phyloP scores from a whole-genome alignment of 2,888 invertebrate species.

The Neoitamus cyanurus region DNA sequence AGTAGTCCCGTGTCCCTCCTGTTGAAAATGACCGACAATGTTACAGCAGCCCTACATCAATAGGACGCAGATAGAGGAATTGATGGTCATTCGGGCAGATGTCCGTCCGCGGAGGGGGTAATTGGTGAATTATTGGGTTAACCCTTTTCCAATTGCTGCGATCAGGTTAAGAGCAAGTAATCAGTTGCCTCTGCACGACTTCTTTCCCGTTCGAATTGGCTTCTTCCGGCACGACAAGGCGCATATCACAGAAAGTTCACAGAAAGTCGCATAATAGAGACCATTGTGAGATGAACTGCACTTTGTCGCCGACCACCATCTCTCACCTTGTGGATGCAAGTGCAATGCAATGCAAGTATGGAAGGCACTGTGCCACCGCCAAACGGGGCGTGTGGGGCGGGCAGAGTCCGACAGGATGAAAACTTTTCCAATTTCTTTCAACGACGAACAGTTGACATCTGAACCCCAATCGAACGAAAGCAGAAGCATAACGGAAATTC shows the following conservation, averaged over 20 bases:
- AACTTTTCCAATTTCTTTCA: conserved; percentile 28
- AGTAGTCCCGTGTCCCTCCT: background rate
- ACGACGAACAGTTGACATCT: conserved; percentile 4
- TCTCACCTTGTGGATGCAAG: background rate
- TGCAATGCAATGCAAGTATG: background rate
- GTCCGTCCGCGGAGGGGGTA: background rate
- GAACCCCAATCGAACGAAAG: background rate
- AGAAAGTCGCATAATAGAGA: background rate
- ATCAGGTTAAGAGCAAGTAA: background rate
- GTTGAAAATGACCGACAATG: conserved; percentile 1
- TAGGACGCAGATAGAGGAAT: background rate
- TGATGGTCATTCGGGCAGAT: background rate
- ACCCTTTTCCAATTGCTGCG: conserved; percentile 6
- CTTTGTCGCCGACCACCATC: background rate
- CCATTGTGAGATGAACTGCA: background rate
- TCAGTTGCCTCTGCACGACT: background rate
- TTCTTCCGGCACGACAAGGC: background rate
- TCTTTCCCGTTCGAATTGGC: background rate
- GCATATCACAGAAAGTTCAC: background rate
- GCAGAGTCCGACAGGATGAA: background rate
- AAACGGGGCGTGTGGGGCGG: background rate
- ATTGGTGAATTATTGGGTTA: conserved; percentile 22
- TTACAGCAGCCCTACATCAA: conserved; percentile 9
- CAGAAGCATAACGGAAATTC: background rate
- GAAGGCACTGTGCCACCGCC: background rate